Evolutionary conservation across 2,797 vertebrate genomes (phyloP).

Genomic region (Alosa sapidissima): DNA sequence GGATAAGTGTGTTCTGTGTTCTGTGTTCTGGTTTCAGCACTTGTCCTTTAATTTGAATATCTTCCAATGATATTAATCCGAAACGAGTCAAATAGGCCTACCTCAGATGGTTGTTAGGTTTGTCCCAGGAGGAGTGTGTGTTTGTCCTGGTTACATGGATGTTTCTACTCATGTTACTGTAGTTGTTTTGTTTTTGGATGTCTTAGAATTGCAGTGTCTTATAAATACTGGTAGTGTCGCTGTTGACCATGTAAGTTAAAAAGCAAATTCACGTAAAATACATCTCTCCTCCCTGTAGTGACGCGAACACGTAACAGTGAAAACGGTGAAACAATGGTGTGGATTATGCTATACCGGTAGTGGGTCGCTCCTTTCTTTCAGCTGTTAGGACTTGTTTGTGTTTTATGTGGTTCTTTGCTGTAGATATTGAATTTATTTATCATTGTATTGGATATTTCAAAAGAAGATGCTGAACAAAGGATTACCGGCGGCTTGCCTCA

Average conservation of each 20-base stretch:
- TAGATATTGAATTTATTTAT: background rate
- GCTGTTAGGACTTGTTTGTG: background rate
- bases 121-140: background rate
- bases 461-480: background rate
- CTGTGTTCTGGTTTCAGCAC: background rate
- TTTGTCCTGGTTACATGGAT: background rate
- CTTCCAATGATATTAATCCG: conserved; percentile 52
- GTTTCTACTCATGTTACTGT: background rate
- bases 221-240: conserved; percentile 55
- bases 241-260: conserved; percentile 42
- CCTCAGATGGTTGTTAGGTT: conserved; percentile 44
- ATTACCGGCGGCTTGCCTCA: conserved; percentile 1
- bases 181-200: background rate
- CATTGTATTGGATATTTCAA: background rate
- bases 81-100: conserved; percentile 38
- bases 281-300: background rate
- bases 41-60: background rate
- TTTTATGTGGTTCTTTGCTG: background rate
- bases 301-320: background rate
- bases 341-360: background rate
- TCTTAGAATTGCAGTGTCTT: background rate
- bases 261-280: background rate
- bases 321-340: background rate
- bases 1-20: too few relatives aligned
- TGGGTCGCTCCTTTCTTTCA: too few relatives aligned